These are phyloP conservation scores for Amiota communis DNA, from an alignment of 2,888 invertebrate genomes.

Conservation along the genomic window DNA sequence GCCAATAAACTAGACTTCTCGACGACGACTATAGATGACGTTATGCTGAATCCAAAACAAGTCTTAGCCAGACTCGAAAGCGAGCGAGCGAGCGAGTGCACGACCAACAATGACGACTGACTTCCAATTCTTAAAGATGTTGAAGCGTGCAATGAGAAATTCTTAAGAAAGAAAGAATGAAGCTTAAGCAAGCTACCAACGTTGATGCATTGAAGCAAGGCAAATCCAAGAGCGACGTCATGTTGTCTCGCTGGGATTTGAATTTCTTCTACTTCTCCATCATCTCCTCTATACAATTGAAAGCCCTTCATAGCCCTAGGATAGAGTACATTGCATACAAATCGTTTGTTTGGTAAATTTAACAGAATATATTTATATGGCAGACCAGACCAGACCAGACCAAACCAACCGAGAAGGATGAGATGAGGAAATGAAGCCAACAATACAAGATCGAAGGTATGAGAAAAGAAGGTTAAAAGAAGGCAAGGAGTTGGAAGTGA, in stretches of 20 bases:
- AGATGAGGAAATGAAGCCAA: too few species aligned
- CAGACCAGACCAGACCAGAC: too few species aligned
- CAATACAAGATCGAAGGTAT: too few species aligned
- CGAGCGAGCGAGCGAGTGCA: slow-evolving; percentile 3
- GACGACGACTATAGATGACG: slow-evolving; percentile 51
- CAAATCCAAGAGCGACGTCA: slow-evolving; percentile 61
- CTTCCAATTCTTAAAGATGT: neutral
- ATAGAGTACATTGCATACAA: slow-evolving; percentile 59
- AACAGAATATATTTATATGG: slow-evolving; percentile 54
- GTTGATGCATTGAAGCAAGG: slow-evolving; percentile 26
- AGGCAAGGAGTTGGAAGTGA: too few species aligned
- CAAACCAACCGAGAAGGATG: too few species aligned
- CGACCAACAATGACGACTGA: slow-evolving; percentile 5
- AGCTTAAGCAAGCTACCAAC: slow-evolving; percentile 10
- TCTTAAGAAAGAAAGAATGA: slow-evolving; percentile 12
- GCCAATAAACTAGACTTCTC: slow-evolving; percentile 70
- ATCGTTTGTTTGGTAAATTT: slow-evolving; percentile 69
- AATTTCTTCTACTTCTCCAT: slow-evolving; percentile 48
- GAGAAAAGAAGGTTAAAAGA: too few species aligned
- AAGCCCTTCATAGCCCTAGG: neutral
- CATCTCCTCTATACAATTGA: too few species aligned
- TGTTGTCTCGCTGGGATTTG: slow-evolving; percentile 69
- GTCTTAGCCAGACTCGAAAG: slow-evolving; percentile 20
- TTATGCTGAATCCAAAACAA: slow-evolving; percentile 34
- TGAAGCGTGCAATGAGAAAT: slow-evolving; percentile 13